These are phyloP conservation scores for Corydoras maculifer DNA, from an alignment of 2,113 vertebrate genomes.

Conservation along the genomic window DNA sequence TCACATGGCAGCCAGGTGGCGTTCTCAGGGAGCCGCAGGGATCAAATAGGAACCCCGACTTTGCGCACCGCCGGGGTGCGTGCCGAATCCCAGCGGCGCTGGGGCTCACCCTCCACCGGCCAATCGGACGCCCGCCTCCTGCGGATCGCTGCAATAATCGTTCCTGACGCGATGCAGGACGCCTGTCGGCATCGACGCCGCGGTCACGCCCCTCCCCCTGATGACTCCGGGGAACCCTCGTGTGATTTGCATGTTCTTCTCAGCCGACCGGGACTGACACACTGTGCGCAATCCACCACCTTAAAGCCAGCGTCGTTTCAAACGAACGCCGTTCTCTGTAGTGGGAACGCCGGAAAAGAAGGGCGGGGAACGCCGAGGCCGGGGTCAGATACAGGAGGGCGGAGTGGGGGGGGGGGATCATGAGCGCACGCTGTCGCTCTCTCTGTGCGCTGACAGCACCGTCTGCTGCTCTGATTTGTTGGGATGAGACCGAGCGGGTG, in stretches of 20 bases:
- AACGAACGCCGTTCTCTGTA: background rate
- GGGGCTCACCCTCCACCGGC: background rate
- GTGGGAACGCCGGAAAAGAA: background rate
- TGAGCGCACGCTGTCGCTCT: background rate
- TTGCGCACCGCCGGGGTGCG: conserved; percentile 14
- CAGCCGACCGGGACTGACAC: no score
- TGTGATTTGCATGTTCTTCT: no score
- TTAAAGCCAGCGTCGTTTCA: no score
- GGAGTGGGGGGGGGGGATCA: background rate
- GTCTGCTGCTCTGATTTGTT: background rate
- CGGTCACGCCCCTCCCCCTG: no score
- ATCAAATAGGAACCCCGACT: conserved; percentile 17
- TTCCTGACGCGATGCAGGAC: no score
- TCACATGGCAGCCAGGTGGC: background rate
- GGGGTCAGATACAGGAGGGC: background rate
- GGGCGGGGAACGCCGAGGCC: background rate
- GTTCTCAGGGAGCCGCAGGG: background rate
- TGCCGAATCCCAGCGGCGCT: conserved; percentile 19
- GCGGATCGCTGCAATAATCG: no score
- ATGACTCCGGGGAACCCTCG: no score
- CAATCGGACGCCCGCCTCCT: no score
- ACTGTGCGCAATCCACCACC: no score
- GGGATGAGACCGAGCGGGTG: background rate
- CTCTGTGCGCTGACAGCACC: background rate
- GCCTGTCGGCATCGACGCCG: no score